phyloP scores from a whole-genome alignment of 2,888 invertebrate species.

The Lottia gigantea region DNA sequence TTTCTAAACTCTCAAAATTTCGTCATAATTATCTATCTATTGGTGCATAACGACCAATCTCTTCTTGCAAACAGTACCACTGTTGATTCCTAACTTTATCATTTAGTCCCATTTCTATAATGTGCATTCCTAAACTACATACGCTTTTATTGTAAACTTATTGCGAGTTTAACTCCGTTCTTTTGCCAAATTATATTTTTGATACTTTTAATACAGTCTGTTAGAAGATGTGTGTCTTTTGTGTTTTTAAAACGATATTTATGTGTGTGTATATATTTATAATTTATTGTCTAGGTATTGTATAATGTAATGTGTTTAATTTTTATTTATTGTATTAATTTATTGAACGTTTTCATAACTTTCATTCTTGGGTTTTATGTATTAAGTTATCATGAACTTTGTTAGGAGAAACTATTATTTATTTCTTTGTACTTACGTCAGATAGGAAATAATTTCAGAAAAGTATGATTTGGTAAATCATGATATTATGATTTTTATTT shows the following conservation, averaged over 20 bases:
- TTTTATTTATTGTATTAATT: not conserved
- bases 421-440: no score
- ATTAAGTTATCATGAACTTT: not conserved
- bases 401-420: no score
- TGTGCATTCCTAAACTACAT: slow-evolving; percentile 1
- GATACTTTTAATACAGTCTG: not conserved
- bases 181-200: slow-evolving; percentile 5
- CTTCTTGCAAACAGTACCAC: no score
- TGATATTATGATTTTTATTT: not conserved
- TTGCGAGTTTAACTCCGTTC: no score
- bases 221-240: not conserved
- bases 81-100: not conserved
- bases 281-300: not conserved
- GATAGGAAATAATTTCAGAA: no score
- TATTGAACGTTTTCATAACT: not conserved
- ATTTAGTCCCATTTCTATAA: not conserved
- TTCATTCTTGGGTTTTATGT: not conserved
- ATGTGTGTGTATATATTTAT: not conserved
- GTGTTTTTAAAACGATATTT: not conserved
- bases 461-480: not conserved
- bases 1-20: no score
- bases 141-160: not conserved
- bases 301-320: not conserved
- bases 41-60: no score
- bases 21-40: no score